Conservation (phyloP, 2,113 vertebrate genomes). For the Toxotes chatareus region DNA sequence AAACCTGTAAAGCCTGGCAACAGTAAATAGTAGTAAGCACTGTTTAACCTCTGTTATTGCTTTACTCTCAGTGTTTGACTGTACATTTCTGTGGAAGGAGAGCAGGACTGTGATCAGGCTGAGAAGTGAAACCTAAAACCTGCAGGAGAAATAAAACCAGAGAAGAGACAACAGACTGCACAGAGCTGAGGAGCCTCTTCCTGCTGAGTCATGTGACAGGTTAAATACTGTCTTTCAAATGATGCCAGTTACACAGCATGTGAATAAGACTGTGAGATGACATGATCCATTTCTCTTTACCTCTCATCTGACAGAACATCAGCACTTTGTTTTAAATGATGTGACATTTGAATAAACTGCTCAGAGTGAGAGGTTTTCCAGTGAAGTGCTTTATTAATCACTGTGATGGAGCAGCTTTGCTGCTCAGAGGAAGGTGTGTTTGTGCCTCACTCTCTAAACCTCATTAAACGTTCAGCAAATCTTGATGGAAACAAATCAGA, state of each 20-base stretch:
- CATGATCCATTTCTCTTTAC: too few relatives aligned
- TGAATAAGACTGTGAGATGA: not conserved
- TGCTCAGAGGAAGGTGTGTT: too few relatives aligned
- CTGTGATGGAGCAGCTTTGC: too few relatives aligned
- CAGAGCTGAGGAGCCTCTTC: not conserved
- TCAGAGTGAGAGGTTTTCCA: too few relatives aligned
- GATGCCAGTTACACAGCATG: not conserved
- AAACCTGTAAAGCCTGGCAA: not conserved
- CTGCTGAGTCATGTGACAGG: not conserved
- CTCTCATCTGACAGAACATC: too few relatives aligned
- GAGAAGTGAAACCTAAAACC: not conserved
- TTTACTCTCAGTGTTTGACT: not conserved
- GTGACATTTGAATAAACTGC: too few relatives aligned
- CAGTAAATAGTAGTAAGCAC: not conserved
- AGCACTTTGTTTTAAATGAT: too few relatives aligned
- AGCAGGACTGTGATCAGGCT: conserved; percentile 6
- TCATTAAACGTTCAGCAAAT: too few relatives aligned
- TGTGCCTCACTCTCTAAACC: too few relatives aligned
- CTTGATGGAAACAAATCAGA: too few relatives aligned
- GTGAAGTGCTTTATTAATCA: too few relatives aligned
- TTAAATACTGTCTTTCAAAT: not conserved
- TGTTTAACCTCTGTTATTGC: not conserved
- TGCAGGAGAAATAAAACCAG: not conserved
- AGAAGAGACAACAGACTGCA: not conserved
- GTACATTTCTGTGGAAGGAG: not conserved